Percentiles rank a stretch among this genome's conserved stretches.
phyloP scores from a whole-genome alignment of 2,113 vertebrate species.

The Ageneiosus marmoratus region DNA sequence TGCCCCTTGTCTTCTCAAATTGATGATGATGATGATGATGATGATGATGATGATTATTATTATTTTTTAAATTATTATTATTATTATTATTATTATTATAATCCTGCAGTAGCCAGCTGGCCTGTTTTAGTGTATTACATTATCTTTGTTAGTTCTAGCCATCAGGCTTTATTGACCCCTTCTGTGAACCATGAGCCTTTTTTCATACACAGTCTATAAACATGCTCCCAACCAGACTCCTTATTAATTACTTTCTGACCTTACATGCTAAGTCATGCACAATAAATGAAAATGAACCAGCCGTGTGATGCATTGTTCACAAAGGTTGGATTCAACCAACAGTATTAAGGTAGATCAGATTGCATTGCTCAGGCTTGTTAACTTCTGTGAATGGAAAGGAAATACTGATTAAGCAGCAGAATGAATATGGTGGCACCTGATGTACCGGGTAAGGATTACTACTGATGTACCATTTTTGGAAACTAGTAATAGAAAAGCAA shows the following conservation, averaged over 20 bases:
- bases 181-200: conserved; percentile 2
- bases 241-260: conserved; percentile 9
- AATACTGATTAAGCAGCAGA: neutral
- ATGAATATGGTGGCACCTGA: neutral
- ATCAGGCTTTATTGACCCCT: neutral
- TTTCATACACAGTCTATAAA: neutral
- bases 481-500: neutral
- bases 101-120: neutral
- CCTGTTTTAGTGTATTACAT: neutral
- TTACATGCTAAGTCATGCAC: conserved; percentile 11
- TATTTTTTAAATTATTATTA: neutral
- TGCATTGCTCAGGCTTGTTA: conserved; percentile 3
- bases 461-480: neutral
- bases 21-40: too few species aligned
- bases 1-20: too few species aligned
- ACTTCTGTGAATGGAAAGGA: conserved; percentile 8
- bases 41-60: too few species aligned
- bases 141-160: neutral
- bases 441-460: neutral
- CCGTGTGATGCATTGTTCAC: neutral
- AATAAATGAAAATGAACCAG: conserved; percentile 6
- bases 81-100: neutral
- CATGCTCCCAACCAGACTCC: neutral
- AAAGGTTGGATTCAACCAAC: conserved; percentile 9
- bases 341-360: conserved; percentile 7